phyloP scores from a whole-genome alignment of 2,797 vertebrate species.

The Aselliscus stoliczkanus region DNA sequence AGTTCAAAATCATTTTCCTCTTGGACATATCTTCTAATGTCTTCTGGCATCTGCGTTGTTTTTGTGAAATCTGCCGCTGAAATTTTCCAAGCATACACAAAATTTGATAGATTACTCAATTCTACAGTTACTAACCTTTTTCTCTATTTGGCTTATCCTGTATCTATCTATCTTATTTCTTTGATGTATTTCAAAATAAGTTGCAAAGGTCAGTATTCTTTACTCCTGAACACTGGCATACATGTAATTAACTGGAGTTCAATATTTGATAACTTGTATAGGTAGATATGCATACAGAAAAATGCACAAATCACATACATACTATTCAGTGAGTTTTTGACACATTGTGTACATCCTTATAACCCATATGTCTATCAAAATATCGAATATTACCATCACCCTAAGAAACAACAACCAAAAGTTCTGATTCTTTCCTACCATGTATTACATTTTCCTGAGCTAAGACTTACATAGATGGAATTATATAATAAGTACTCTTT shows the following conservation, averaged over 20 bases:
- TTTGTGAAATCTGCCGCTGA: neutral
- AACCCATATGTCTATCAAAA: neutral
- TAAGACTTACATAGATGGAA: neutral
- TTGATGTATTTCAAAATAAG: neutral
- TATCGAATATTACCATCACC: neutral
- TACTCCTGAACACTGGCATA: neutral
- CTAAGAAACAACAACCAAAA: neutral
- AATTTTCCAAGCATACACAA: neutral
- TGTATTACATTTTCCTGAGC: neutral
- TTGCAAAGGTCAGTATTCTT: neutral
- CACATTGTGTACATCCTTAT: neutral
- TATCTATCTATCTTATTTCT: neutral
- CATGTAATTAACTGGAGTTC: neutral
- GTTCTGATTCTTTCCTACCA: neutral
- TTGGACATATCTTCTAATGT: neutral
- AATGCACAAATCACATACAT: neutral
- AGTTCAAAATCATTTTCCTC: neutral
- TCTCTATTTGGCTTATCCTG: neutral
- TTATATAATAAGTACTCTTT: neutral
- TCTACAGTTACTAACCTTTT: neutral
- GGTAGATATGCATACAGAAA: neutral
- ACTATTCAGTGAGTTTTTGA: neutral
- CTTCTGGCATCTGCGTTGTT: neutral
- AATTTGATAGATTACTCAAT: neutral
- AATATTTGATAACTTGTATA: slow-evolving; percentile 6